phyloP scores from a whole-genome alignment of 2,888 invertebrate genomes.

The Priocnemis perturbator region DNA sequence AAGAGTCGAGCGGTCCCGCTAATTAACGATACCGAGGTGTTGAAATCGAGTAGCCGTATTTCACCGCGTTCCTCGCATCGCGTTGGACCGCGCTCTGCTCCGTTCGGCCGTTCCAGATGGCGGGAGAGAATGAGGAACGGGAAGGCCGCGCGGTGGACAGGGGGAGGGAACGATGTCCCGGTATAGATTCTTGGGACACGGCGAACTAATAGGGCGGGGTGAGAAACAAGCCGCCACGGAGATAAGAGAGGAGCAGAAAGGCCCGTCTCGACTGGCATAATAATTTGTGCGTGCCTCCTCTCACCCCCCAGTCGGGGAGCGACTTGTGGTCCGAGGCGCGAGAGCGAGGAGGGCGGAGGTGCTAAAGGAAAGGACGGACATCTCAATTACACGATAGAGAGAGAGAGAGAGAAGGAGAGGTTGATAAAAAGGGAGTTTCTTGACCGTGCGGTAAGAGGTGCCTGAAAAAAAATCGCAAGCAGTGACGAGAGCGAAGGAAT shows the following conservation, averaged over 20 bases:
- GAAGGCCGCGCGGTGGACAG: constrained; percentile 13
- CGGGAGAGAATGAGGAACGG: constrained; percentile 26
- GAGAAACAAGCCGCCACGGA: constrained; percentile 68
- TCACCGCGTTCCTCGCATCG: constrained; percentile 48
- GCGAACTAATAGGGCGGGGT: constrained; percentile 70
- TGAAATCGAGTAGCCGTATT: constrained; percentile 72
- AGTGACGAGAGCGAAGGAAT: no score
- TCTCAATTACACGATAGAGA: constrained; percentile 52
- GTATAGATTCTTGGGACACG: constrained; percentile 64
- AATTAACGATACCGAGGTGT: constrained; percentile 70
- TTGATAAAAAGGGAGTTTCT: constrained; percentile 8
- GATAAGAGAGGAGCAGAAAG: constrained; percentile 59
- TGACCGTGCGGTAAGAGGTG: no score
- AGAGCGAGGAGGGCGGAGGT: background rate
- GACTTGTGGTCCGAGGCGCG: background rate
- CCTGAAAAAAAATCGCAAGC: no score
- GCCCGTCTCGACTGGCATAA: constrained; percentile 2
- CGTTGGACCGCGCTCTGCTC: constrained; percentile 22
- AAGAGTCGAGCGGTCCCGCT: constrained; percentile 57
- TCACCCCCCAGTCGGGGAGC: background rate
- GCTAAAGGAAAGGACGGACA: constrained; percentile 27
- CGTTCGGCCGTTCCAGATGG: constrained; percentile 31
- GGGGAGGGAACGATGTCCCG: constrained; percentile 24
- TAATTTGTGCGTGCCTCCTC: constrained; percentile 9
- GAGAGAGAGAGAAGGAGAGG: constrained; percentile 16